Percentiles rank a stretch among this genome's conserved stretches.
Conservation (phyloP, 2,113 vertebrate genomes). For the Peromyscus californicus region DNA sequence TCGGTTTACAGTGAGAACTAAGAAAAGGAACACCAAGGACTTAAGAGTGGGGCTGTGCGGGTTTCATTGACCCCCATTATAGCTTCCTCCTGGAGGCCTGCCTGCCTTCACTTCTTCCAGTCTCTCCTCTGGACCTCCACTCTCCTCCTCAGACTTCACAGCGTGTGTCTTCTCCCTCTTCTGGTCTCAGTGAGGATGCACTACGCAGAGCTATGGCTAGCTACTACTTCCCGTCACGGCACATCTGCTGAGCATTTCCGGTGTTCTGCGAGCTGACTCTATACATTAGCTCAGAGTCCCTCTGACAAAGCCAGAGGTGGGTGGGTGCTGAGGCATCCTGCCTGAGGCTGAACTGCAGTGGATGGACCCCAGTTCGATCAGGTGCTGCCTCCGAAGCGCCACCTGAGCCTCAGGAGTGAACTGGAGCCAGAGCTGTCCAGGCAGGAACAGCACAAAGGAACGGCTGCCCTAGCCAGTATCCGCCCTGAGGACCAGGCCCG, state of each 20-base stretch:
- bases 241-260: too few species aligned
- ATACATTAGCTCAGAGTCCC: not conserved
- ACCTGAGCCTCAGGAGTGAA: not conserved
- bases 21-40: not conserved
- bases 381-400: not conserved
- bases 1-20: not conserved
- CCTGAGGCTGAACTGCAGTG: not conserved
- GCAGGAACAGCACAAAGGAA: not conserved
- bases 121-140: not conserved
- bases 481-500: not conserved
- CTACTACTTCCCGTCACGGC: not conserved
- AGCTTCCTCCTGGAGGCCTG: not conserved
- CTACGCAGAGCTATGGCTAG: not conserved
- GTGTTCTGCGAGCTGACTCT: not conserved
- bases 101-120: not conserved
- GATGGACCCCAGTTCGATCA: not conserved
- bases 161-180: not conserved
- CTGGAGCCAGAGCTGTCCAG: not conserved
- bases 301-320: not conserved
- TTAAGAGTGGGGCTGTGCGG: not conserved
- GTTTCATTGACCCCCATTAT: rapidly evolving
- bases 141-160: not conserved
- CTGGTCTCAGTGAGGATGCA: not conserved
- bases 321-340: not conserved
- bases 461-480: not conserved